phyloP scores from a whole-genome alignment of 2,797 vertebrate genomes.

The Catamblyrhynchus diadema region DNA sequence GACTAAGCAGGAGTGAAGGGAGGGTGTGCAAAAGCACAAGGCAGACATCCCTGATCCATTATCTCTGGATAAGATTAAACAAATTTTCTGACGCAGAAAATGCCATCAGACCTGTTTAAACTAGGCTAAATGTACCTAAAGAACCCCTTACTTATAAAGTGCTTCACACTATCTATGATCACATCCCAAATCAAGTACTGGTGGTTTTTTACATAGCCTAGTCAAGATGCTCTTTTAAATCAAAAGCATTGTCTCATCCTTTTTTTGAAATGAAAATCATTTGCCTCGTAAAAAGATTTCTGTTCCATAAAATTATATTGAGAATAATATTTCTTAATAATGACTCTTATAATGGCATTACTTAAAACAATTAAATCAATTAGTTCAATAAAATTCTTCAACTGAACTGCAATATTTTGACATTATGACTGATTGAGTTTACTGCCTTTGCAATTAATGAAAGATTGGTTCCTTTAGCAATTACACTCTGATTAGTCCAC shows the following conservation, averaged over 20 bases:
- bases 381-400: conserved; percentile 47
- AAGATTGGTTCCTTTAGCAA: conserved; percentile 7
- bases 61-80: neutral
- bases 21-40: neutral
- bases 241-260: neutral
- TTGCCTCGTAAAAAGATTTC: neutral
- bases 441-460: conserved; percentile 47
- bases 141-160: neutral
- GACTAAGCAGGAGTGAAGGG: neutral
- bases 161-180: neutral
- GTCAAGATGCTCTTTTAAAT: neutral
- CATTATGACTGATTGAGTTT: neutral
- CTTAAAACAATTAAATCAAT: conserved; percentile 45
- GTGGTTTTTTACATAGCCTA: neutral
- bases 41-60: neutral
- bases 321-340: conserved; percentile 21
- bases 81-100: neutral
- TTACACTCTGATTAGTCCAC: conserved; percentile 6
- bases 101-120: neutral
- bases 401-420: conserved; percentile 36
- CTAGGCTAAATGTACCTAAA: neutral
- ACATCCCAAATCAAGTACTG: neutral
- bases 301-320: conserved; percentile 32
- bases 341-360: neutral
- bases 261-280: neutral